Percentiles rank a stretch among this genome's conserved stretches.
phyloP scores from a whole-genome alignment of 2,113 vertebrate genomes.

The Erythrolamprus reginae region DNA sequence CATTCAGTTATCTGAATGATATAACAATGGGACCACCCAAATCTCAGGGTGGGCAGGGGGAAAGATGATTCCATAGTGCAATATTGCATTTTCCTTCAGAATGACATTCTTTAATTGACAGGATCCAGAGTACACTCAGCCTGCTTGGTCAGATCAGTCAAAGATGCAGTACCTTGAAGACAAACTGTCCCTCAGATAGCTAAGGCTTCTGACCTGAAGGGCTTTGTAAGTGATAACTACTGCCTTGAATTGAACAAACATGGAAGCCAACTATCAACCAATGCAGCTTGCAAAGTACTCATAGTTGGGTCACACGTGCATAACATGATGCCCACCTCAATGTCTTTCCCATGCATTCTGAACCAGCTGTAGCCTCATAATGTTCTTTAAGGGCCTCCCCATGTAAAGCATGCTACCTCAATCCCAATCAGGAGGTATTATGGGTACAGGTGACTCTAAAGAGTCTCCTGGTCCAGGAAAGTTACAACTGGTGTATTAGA shows the following conservation, averaged over 20 bases:
- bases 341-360: not conserved
- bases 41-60: not conserved
- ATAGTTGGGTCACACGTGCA: not conserved
- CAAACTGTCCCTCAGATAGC: not conserved
- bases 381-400: not conserved
- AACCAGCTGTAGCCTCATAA: not conserved
- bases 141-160: not conserved
- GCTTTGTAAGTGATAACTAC: not conserved
- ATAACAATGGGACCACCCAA: not conserved
- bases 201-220: not conserved
- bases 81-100: not conserved
- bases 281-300: not conserved
- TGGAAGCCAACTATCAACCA: not conserved
- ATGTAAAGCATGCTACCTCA: not conserved
- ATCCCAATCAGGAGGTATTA: not conserved
- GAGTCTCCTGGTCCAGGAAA: not conserved
- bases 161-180: too few relatives aligned
- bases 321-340: not conserved
- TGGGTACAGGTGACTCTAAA: not conserved
- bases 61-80: not conserved
- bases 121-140: not conserved
- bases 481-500: not conserved
- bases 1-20: not conserved
- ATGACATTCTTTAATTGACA: not conserved
- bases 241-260: not conserved